Conservation (phyloP, 2,888 invertebrate genomes). For the Microctonus hyperodae region DNA sequence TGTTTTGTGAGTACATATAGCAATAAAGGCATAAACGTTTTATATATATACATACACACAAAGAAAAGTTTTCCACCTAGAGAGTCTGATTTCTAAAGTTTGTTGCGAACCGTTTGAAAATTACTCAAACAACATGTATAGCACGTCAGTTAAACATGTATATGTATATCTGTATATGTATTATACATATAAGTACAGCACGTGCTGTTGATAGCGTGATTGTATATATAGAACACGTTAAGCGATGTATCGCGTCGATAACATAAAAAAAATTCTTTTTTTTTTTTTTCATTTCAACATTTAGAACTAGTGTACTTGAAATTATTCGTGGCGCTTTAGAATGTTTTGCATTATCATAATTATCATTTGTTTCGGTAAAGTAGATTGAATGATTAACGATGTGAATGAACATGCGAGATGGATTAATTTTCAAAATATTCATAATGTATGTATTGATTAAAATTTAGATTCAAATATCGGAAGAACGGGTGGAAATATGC, state of each 20-base stretch:
- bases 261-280: not conserved
- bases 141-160: not conserved
- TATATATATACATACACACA: not conserved
- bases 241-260: slow-evolving; percentile 22
- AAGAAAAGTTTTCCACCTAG: not conserved
- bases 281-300: not conserved
- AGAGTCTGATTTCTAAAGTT: slow-evolving; percentile 12
- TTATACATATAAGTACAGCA: too few relatives aligned
- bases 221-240: not conserved
- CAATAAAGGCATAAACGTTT: not conserved
- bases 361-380: not conserved
- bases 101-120: slow-evolving; percentile 18
- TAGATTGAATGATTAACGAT: not conserved
- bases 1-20: not conserved
- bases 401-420: not conserved
- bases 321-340: not conserved
- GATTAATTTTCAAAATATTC: not conserved
- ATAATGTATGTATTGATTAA: not conserved
- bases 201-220: slow-evolving; percentile 9
- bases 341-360: not conserved
- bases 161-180: not conserved
- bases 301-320: slow-evolving; percentile 2
- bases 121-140: slow-evolving; percentile 19
- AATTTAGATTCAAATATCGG: too few relatives aligned
- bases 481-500: not conserved